Percentiles rank a stretch among this genome's conserved stretches.
phyloP scores from a whole-genome alignment of 2,113 vertebrate species.

The human region DNA sequence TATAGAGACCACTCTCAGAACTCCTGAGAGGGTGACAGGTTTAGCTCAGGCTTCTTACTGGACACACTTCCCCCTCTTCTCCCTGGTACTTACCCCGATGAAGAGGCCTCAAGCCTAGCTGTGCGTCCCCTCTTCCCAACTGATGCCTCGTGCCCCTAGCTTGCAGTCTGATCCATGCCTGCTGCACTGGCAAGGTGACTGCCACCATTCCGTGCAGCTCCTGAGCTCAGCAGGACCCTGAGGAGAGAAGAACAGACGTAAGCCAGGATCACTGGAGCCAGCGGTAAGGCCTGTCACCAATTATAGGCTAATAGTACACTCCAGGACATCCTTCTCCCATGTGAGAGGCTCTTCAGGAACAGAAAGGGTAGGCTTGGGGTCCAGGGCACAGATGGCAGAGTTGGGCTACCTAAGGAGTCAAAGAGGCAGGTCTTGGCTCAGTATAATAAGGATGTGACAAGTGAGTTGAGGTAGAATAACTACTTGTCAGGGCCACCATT shows the following conservation, averaged over 20 bases:
- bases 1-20: background rate
- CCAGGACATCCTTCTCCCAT: background rate
- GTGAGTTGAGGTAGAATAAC: background rate
- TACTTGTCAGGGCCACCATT: background rate
- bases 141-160: slow-evolving; percentile 64
- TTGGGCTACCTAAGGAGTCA: background rate
- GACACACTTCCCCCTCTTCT: background rate
- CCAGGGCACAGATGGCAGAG: background rate
- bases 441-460: background rate
- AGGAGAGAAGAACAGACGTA: slow-evolving; percentile 48
- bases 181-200: slow-evolving; percentile 79
- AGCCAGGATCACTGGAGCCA: background rate
- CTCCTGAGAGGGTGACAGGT: background rate
- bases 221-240: slow-evolving; percentile 73
- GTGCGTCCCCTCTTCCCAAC: slow-evolving; percentile 58
- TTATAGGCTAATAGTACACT: background rate
- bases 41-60: slow-evolving; percentile 14
- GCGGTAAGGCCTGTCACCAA: background rate
- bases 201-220: slow-evolving; percentile 81
- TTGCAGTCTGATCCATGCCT: slow-evolving; percentile 76
- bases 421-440: slow-evolving; percentile 6
- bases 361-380: background rate
- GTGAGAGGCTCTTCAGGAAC: background rate
- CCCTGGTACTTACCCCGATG: slow-evolving; percentile 72
- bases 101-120: slow-evolving; percentile 68